Conservation (phyloP, 2,113 vertebrate genomes). For the Thunnus thynnus region DNA sequence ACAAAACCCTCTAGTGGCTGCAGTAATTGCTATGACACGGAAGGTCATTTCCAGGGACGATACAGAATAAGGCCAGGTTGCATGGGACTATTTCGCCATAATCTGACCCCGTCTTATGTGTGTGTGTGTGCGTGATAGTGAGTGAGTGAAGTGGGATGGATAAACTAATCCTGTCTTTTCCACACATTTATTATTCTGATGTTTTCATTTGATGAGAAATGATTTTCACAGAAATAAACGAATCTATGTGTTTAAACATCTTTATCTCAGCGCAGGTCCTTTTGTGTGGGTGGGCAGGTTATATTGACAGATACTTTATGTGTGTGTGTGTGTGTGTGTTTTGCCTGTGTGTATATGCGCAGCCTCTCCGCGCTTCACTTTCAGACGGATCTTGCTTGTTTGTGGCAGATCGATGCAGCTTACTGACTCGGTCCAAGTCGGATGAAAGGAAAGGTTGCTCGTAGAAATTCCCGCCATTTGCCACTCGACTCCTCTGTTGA, state of each 20-base stretch:
- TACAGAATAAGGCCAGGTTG: constrained; percentile 73
- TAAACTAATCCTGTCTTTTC: constrained; percentile 12
- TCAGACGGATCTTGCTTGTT: constrained; percentile 64
- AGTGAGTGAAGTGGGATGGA: neutral
- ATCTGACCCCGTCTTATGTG: constrained; percentile 65
- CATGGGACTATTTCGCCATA: constrained; percentile 68
- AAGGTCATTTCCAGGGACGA: constrained; percentile 78
- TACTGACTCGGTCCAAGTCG: constrained; percentile 47
- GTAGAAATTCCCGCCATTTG: constrained; percentile 71
- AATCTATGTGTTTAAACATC: neutral
- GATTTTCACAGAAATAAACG: constrained; percentile 10
- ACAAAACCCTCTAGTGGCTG: constrained; percentile 64
- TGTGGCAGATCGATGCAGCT: constrained; percentile 73
- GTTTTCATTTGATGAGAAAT: neutral
- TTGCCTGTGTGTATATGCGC: constrained; percentile 38
- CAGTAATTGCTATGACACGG: constrained; percentile 79
- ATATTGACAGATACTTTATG: constrained; percentile 55
- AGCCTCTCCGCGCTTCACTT: constrained; percentile 38
- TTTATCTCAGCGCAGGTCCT: constrained; percentile 25
- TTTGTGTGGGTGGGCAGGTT: constrained; percentile 49
- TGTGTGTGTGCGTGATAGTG: neutral
- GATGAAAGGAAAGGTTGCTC: constrained; percentile 71
- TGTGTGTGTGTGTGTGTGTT: constrained; percentile 30
- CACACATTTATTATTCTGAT: neutral
- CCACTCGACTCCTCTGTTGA: constrained; percentile 73